These are phyloP conservation scores for Sussaba pulchella DNA, from an alignment of 2,888 invertebrate species.

Conservation along the genomic window DNA sequence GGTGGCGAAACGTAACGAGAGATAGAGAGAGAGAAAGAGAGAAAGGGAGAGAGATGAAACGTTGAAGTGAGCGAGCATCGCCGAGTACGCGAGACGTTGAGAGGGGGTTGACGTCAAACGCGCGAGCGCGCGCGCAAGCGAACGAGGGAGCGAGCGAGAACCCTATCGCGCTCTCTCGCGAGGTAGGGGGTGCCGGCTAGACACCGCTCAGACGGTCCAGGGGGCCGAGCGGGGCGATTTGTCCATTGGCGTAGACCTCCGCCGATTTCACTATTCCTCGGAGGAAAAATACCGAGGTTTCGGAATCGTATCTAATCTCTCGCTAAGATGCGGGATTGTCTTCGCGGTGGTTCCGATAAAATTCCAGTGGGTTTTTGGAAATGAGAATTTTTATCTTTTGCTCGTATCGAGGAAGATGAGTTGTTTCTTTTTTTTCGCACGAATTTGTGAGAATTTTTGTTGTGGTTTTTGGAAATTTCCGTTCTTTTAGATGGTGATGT, in stretches of 20 bases:
- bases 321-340: too few species aligned
- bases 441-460: too few species aligned
- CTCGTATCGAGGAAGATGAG: too few species aligned
- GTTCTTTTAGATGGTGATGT: too few species aligned
- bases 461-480: too few species aligned
- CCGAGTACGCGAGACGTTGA: constrained; percentile 63
- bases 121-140: constrained; percentile 73
- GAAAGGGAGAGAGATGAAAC: constrained; percentile 83
- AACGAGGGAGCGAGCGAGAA: constrained; percentile 78
- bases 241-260: constrained; percentile 79
- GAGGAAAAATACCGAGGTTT: neutral
- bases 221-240: constrained; percentile 79
- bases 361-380: too few species aligned
- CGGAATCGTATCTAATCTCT: too few species aligned
- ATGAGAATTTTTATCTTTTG: too few species aligned
- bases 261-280: constrained; percentile 61
- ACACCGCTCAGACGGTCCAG: constrained; percentile 84
- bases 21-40: constrained; percentile 80
- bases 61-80: constrained; percentile 65
- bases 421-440: too few species aligned
- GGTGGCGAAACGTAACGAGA: constrained; percentile 72
- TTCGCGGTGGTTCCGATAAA: too few species aligned
- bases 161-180: constrained; percentile 76
- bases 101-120: constrained; percentile 74
- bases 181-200: constrained; percentile 84